Conservation (phyloP, 2,888 invertebrate species). For the Geotrupes spiniger region DNA sequence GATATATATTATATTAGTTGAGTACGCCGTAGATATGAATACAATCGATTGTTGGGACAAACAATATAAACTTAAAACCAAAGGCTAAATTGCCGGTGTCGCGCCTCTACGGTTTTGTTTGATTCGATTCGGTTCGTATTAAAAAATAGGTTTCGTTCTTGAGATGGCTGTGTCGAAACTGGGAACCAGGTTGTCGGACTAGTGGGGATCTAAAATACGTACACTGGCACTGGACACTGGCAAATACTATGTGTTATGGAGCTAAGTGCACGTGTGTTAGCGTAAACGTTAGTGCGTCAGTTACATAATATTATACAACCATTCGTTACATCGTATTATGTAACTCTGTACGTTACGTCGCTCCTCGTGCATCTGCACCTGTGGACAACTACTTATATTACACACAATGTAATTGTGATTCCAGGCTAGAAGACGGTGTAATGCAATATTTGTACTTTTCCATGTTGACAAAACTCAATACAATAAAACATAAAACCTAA, state of each 20-base stretch:
- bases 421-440: slow-evolving; percentile 54
- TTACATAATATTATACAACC: slow-evolving; percentile 5
- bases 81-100: slow-evolving; percentile 9
- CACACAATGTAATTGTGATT: slow-evolving; percentile 50
- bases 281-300: not conserved
- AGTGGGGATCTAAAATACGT: slow-evolving; percentile 36
- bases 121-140: slow-evolving; percentile 40
- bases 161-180: slow-evolving; percentile 45
- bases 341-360: not conserved
- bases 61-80: too few species aligned
- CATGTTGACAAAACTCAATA: slow-evolving; percentile 60
- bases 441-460: slow-evolving; percentile 64
- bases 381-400: slow-evolving; percentile 29
- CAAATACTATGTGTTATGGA: slow-evolving; percentile 41
- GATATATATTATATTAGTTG: slow-evolving; percentile 42
- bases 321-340: not conserved
- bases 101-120: slow-evolving; percentile 25
- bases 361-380: slow-evolving; percentile 16
- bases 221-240: slow-evolving; percentile 50
- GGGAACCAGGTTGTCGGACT: slow-evolving; percentile 46
- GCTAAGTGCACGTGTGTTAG: slow-evolving; percentile 16
- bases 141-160: slow-evolving; percentile 42
- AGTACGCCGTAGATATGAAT: slow-evolving; percentile 40
- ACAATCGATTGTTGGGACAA: slow-evolving; percentile 27
- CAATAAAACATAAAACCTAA: slow-evolving; percentile 54